phyloP scores from a whole-genome alignment of 2,888 invertebrate genomes.

The Stramonita haemastoma region DNA sequence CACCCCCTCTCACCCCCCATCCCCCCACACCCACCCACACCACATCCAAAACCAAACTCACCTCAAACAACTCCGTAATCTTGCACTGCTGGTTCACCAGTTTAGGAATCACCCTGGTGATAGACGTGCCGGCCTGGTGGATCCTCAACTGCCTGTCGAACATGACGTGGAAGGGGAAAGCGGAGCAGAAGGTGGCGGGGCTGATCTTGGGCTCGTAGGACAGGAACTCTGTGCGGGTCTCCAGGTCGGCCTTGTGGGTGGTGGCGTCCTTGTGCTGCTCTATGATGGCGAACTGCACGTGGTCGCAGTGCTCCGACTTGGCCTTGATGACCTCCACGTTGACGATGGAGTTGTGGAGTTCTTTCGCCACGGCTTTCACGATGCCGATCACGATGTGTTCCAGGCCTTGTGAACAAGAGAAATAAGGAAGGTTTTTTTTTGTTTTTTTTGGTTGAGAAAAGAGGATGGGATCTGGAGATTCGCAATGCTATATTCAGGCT shows the following conservation, averaged over 20 bases:
- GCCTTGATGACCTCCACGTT: constrained; percentile 90
- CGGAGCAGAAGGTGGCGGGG: constrained; percentile 80
- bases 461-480: too few species aligned
- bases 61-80: constrained; percentile 59
- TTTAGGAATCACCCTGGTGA: constrained; percentile 85
- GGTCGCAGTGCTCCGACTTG: constrained; percentile 95
- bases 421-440: too few species aligned
- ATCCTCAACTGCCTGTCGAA: constrained; percentile 92
- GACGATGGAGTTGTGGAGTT: constrained; percentile 85
- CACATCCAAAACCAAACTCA: background rate
- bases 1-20: background rate
- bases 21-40: too few species aligned
- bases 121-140: constrained; percentile 92
- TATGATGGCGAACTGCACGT: constrained; percentile 81
- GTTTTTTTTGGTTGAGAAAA: too few species aligned
- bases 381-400: constrained; percentile 98
- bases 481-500: too few species aligned
- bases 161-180: constrained; percentile 96
- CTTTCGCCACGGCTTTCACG: constrained; percentile 94
- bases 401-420: constrained; percentile 77
- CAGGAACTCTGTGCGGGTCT: constrained; percentile 2
- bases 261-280: constrained; percentile 52
- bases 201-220: constrained; percentile 64
- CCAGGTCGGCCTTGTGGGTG: constrained; percentile 44
- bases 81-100: constrained; percentile 52